A percentile compares a stretch with the other conserved stretches of the same genome.
phyloP scores from a whole-genome alignment of 2,888 invertebrate genomes.

The Nephrotoma guestfalica region DNA sequence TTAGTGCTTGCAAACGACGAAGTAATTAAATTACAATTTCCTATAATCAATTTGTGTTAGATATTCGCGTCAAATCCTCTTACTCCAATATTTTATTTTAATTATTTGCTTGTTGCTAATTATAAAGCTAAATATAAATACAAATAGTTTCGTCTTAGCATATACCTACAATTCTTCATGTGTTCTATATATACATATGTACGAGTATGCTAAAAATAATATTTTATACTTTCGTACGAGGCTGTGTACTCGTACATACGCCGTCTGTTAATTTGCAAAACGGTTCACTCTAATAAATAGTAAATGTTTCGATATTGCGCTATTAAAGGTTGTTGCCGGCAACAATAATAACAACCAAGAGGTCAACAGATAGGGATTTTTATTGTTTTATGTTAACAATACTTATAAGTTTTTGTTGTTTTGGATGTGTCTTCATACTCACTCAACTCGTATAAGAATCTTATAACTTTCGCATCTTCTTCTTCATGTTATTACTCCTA shows the following conservation, averaged over 20 bases:
- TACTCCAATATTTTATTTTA: not conserved
- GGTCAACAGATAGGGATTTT: not conserved
- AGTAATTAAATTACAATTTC: not conserved
- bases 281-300: too few relatives aligned
- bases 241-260: too few relatives aligned
- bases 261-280: too few relatives aligned
- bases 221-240: too few relatives aligned
- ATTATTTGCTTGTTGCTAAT: not conserved
- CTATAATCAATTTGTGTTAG: not conserved
- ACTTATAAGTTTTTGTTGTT: not conserved
- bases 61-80: not conserved
- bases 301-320: too few relatives aligned
- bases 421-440: not conserved
- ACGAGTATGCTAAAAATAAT: not conserved
- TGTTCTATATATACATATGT: not conserved
- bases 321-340: not conserved
- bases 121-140: not conserved
- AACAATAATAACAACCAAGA: not conserved
- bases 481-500: not conserved
- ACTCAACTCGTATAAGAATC: not conserved
- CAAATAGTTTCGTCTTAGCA: not conserved
- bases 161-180: not conserved
- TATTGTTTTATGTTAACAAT: not conserved
- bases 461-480: not conserved
- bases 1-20: not conserved